Percentiles rank a stretch among this genome's conserved stretches.
Conservation (phyloP, 2,113 vertebrate genomes). For the Cathartes aura region DNA sequence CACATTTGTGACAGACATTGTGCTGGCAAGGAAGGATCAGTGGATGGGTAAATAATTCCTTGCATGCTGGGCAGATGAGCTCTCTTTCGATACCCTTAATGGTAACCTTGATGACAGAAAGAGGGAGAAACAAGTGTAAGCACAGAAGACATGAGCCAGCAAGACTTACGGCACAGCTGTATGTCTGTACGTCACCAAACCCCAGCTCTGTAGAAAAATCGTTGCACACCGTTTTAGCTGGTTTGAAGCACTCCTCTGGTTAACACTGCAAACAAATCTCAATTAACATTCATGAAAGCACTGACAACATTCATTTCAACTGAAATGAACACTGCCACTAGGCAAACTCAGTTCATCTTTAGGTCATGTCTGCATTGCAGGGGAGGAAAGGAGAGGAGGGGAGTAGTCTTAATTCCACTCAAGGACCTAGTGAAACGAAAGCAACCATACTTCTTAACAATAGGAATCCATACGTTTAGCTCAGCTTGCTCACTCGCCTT, state of each 20-base stretch:
- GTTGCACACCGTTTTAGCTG: not conserved
- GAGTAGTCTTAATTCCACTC: not conserved
- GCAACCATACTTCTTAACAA: not conserved
- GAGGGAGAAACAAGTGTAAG: not conserved
- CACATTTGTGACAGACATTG: constrained; percentile 95
- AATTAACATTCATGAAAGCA: not conserved
- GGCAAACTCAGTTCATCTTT: constrained; percentile 1
- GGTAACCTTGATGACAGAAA: constrained; percentile 78
- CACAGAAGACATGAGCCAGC: not conserved
- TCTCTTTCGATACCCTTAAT: constrained; percentile 96
- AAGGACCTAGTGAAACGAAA: not conserved
- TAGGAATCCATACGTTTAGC: not conserved
- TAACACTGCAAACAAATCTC: not conserved
- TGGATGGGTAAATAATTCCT: constrained; percentile 95
- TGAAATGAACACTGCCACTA: not conserved
- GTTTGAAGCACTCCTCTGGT: not conserved
- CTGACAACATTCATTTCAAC: not conserved
- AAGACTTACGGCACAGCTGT: not conserved
- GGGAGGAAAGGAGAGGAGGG: not conserved
- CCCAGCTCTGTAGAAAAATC: not conserved
- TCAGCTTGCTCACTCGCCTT: accelerated
- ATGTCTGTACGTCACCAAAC: not conserved
- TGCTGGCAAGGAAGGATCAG: constrained; percentile 97
- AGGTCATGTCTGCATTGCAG: constrained; percentile 66
- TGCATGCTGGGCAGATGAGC: constrained; percentile 95